Base-by-base conservation (phyloP, 2,797 vertebrate genomes). In the Enteromius paludinosus region DNA sequence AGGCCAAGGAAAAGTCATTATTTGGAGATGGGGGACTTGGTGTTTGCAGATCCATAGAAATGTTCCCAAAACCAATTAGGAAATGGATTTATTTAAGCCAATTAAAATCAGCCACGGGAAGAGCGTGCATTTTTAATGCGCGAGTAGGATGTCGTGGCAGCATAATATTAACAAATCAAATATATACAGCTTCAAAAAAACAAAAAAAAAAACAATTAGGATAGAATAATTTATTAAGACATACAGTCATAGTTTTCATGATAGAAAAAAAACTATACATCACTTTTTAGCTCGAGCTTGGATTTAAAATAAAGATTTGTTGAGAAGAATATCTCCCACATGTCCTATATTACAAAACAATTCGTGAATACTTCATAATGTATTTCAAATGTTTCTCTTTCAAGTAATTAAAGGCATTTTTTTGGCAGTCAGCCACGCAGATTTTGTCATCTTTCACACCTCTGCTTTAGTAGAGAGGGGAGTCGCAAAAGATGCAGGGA, bases 401-500 rank as follows among this genome's bases (percentile, higher is more conserved):
- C n/a, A 74, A 43, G 74, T 9, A 76, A 49, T 76, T 79, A 76
- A 83, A 72, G 23, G 61, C 47, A 66, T 62, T 52, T 52, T 15
- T 69, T 25, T 8, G 23, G 41, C 18, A 82, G 73, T 70, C 38
- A 33, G 45, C 25, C 2, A 18, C 30, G 23, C 17, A 20, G 49
- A 38, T n/a, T 70, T 74, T 78, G 5, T 30, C 9, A 45, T n/a
- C 8, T 87, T 85, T 25, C 23, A 9, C 43, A 18, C 33, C 0
- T 1, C 41, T 3, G 41, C 59, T 38, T 83, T 93, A 96, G 89
- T 96, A 95, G 85, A 96, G 90, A 0, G 97, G 97, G 17, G 96
- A 97, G 87, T 99, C 98, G 17, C 98, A 99, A 89, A 98, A 96
- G 0, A 95, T 95, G 87, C 98, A 99, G 20, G 97, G 95, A 28